Evolutionary conservation across 2,888 invertebrate genomes (phyloP).

Genomic region (Hoplodrina blanda): DNA sequence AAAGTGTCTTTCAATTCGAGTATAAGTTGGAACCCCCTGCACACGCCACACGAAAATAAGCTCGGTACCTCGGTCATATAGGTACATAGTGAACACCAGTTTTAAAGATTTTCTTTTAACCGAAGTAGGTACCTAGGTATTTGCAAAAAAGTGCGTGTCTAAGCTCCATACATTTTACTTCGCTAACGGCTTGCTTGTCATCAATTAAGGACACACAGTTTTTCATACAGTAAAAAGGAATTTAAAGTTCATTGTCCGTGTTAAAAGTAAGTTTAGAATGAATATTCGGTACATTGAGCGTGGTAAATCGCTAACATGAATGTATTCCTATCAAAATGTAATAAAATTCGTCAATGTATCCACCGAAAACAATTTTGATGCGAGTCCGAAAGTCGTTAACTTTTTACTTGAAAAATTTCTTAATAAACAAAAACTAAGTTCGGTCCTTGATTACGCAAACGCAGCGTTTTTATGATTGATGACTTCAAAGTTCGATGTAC

Average conservation of each 20-base stretch:
- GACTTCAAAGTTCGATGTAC: slow-evolving; percentile 56
- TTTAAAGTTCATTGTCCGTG: slow-evolving; percentile 15
- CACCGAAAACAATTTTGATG: slow-evolving; percentile 26
- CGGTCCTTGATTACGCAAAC: slow-evolving; percentile 49
- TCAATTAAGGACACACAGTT: slow-evolving; percentile 40
- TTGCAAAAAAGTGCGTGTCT: slow-evolving; percentile 41
- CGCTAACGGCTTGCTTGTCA: slow-evolving; percentile 33
- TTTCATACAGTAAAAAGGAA: slow-evolving; percentile 31
- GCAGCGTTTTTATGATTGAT: slow-evolving; percentile 61
- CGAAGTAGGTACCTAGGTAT: too few relatives aligned
- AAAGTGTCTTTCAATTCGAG: too few relatives aligned
- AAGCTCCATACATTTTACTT: slow-evolving; percentile 33
- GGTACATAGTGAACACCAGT: background rate
- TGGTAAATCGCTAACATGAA: slow-evolving; percentile 42
- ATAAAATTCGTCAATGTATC: slow-evolving; percentile 49
- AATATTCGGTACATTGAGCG: slow-evolving; percentile 33
- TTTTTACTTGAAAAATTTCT: slow-evolving; percentile 50
- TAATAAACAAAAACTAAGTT: slow-evolving; percentile 60
- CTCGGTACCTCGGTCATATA: too few relatives aligned
- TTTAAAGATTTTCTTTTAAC: slow-evolving; percentile 1
- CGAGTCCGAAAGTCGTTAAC: slow-evolving; percentile 47
- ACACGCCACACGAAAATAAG: too few relatives aligned
- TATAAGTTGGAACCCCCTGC: too few relatives aligned
- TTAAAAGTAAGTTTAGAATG: slow-evolving; percentile 8
- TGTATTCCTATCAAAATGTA: slow-evolving; percentile 48